phyloP scores from a whole-genome alignment of 2,797 vertebrate species.

The Megaceryle alcyon region DNA sequence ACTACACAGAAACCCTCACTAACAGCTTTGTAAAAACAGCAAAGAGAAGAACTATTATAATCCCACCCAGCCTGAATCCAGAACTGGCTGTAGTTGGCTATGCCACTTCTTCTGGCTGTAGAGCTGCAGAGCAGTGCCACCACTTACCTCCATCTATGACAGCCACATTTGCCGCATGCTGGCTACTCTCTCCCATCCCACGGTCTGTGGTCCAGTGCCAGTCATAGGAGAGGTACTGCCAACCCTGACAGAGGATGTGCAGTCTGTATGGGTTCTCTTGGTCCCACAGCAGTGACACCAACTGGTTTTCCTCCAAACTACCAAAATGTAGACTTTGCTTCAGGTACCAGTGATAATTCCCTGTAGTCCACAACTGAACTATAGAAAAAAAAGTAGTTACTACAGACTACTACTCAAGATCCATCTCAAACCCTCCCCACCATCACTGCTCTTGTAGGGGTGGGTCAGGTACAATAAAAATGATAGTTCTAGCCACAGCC shows the following conservation, averaged over 20 bases:
- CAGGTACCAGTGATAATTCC: conserved; percentile 98
- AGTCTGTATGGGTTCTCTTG: conserved; percentile 81
- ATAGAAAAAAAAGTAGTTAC: not conserved
- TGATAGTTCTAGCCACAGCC: not conserved
- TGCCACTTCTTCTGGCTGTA: not conserved
- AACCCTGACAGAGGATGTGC: conserved; percentile 84
- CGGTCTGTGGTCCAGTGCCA: conserved; percentile 90
- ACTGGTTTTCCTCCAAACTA: conserved; percentile 69
- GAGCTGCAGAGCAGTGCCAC: not conserved
- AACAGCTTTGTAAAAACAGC: not conserved
- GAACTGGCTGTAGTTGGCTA: not conserved
- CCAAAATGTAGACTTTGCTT: conserved; percentile 92
- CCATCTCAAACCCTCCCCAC: not conserved
- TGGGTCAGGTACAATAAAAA: not conserved
- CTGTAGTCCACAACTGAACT: conserved; percentile 95
- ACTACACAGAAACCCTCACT: fast-evolving
- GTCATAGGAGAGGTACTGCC: conserved; percentile 87
- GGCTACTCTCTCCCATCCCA: conserved; percentile 76
- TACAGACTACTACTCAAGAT: not conserved
- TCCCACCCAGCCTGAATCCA: not conserved
- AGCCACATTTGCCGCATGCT: conserved; percentile 87
- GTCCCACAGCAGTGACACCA: conserved; percentile 89
- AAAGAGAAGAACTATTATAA: not conserved
- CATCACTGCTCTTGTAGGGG: not conserved
- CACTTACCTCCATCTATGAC: conserved; percentile 93